These are phyloP conservation scores for Zaprionus camerounensis DNA, from an alignment of 1,140 invertebrate species.

Conservation along the genomic window DNA sequence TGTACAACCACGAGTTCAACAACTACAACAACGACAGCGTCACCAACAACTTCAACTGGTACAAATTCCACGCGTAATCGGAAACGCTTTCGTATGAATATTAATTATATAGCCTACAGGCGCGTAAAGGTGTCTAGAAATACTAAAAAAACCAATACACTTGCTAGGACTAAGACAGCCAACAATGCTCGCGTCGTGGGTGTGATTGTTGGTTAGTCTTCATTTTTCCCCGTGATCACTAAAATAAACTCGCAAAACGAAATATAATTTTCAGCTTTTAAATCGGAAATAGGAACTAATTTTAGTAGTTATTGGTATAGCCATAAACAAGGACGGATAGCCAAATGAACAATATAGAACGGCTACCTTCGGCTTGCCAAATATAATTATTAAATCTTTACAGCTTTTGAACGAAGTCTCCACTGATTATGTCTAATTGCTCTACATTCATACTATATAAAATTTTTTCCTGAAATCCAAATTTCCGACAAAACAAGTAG, in stretches of 20 bases:
- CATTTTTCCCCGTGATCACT: neutral
- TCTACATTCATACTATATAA: too few relatives aligned
- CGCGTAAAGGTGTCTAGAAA: neutral
- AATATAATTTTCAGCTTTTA: neutral
- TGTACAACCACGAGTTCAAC: slow-evolving; percentile 3
- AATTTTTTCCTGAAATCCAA: too few relatives aligned
- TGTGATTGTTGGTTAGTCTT: slow-evolving; percentile 4
- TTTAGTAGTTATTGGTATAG: too few relatives aligned
- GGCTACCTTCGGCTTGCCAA: too few relatives aligned
- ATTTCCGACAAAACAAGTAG: too few relatives aligned
- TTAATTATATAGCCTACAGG: neutral
- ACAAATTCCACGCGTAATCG: neutral
- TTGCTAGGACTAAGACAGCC: neutral
- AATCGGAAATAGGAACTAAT: too few relatives aligned
- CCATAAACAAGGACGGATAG: too few relatives aligned
- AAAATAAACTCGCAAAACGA: neutral
- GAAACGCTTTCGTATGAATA: neutral
- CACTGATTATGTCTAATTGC: too few relatives aligned
- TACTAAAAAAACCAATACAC: neutral
- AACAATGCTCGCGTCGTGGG: slow-evolving; percentile 5
- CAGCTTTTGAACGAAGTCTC: too few relatives aligned
- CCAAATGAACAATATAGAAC: too few relatives aligned
- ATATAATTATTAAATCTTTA: too few relatives aligned
- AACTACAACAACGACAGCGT: neutral
- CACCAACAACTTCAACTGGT: neutral